phyloP scores from a whole-genome alignment of 2,113 vertebrate species.

The Danionella cerebrum region DNA sequence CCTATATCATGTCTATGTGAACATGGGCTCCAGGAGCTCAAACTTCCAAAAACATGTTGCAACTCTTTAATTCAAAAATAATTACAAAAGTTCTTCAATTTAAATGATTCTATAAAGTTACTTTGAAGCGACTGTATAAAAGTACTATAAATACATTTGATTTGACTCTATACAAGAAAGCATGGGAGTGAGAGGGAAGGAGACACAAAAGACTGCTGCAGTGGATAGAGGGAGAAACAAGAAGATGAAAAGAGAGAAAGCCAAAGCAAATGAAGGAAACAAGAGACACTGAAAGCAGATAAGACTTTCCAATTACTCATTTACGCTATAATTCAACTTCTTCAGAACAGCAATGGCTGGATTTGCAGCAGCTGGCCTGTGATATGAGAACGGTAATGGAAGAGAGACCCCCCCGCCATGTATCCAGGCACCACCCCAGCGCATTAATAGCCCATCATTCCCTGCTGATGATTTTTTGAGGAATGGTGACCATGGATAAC shows the following conservation, averaged over 20 bases:
- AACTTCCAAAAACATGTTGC: too few species aligned
- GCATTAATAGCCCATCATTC: constrained; percentile 54
- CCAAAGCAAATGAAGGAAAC: neutral
- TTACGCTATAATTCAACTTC: constrained; percentile 65
- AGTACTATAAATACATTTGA: too few species aligned
- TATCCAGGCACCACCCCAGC: constrained; percentile 43
- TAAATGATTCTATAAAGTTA: too few species aligned
- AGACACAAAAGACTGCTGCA: neutral
- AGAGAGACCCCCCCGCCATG: constrained; percentile 42
- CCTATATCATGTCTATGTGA: too few species aligned
- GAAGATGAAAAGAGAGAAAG: neutral
- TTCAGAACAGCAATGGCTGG: constrained; percentile 56
- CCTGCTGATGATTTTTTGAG: constrained; percentile 43
- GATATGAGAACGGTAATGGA: constrained; percentile 54
- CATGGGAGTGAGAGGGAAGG: neutral
- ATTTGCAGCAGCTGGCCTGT: constrained; percentile 53
- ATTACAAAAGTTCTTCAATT: too few species aligned
- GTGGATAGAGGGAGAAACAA: constrained; percentile 19
- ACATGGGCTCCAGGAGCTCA: too few species aligned
- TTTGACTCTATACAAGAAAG: too few species aligned
- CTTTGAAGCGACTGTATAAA: too few species aligned
- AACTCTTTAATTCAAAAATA: too few species aligned
- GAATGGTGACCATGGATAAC: constrained; percentile 45
- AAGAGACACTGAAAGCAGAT: constrained; percentile 41
- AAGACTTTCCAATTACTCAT: constrained; percentile 69